Evolutionary conservation across 2,113 vertebrate species (phyloP).

Genomic region (Leptocoma aspasia): DNA sequence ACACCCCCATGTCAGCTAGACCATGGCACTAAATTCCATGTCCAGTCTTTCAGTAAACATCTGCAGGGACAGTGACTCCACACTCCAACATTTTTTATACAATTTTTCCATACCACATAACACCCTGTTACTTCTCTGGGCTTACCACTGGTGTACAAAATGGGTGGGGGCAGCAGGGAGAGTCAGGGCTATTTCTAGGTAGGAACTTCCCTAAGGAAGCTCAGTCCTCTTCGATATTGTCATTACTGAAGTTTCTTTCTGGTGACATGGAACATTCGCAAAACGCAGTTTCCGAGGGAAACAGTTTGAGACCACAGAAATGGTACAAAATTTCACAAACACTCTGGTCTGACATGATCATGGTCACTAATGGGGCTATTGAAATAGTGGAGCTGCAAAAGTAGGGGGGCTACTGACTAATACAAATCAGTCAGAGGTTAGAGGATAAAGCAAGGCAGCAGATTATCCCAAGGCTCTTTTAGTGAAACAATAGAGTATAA

Average conservation of each 20-base stretch:
- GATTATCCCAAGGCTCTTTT: background rate
- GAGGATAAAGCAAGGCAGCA: background rate
- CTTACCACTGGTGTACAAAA: background rate
- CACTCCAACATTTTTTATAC: background rate
- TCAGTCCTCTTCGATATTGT: background rate
- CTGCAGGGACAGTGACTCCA: background rate
- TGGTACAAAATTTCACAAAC: background rate
- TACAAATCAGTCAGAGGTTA: background rate
- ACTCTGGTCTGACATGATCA: background rate
- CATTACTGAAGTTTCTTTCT: background rate
- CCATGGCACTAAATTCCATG: fast-evolving
- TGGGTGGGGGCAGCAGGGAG: background rate
- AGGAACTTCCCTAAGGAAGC: background rate
- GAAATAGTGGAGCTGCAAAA: background rate
- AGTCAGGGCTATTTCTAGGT: background rate
- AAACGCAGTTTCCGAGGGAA: background rate
- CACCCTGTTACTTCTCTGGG: background rate
- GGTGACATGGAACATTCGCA: background rate
- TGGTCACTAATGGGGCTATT: background rate
- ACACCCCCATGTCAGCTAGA: background rate
- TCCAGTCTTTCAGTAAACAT: background rate
- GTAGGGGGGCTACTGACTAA: background rate
- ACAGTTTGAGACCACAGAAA: background rate
- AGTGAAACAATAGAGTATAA: background rate
- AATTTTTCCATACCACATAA: background rate